Evolutionary conservation across 1,140 invertebrate genomes (phyloP).

Genomic region (Helicoverpa armigera): DNA sequence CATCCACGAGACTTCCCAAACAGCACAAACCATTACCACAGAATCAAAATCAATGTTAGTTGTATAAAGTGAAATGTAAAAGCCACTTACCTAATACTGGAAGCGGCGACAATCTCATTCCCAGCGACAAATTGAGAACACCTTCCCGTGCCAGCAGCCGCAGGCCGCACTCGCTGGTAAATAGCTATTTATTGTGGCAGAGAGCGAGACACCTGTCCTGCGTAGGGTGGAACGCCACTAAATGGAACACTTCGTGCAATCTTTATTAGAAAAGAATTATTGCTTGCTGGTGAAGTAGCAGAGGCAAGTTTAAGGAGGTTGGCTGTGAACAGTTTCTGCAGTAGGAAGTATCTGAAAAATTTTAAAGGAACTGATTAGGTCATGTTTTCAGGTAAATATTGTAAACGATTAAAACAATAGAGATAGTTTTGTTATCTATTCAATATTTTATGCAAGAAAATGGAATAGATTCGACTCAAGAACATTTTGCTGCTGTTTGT

Average conservation of each 20-base stretch:
- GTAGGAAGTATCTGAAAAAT: no score
- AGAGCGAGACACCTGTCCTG: constrained; percentile 74
- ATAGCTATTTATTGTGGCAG: constrained; percentile 79
- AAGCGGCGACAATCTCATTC: constrained; percentile 82
- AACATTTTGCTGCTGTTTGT: no score
- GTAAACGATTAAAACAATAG: no score
- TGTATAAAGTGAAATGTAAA: constrained; percentile 79
- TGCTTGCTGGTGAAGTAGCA: not conserved
- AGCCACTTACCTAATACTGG: constrained; percentile 80
- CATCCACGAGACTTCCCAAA: no score
- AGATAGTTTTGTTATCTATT: no score
- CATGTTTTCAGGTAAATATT: no score
- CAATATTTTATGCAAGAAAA: no score
- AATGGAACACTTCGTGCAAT: constrained; percentile 35
- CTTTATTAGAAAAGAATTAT: constrained; percentile 17
- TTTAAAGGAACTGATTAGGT: no score
- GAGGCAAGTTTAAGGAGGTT: no score
- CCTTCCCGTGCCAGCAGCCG: constrained; percentile 68
- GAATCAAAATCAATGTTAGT: constrained; percentile 56
- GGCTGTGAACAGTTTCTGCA: no score
- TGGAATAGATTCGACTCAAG: no score
- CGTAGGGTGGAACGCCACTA: constrained; percentile 48
- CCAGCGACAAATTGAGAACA: constrained; percentile 82
- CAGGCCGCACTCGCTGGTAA: constrained; percentile 72
- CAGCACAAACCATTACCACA: constrained; percentile 3